These are phyloP conservation scores for Latrodectus elegans DNA, from an alignment of 2,888 invertebrate species.

Conservation along the genomic window DNA sequence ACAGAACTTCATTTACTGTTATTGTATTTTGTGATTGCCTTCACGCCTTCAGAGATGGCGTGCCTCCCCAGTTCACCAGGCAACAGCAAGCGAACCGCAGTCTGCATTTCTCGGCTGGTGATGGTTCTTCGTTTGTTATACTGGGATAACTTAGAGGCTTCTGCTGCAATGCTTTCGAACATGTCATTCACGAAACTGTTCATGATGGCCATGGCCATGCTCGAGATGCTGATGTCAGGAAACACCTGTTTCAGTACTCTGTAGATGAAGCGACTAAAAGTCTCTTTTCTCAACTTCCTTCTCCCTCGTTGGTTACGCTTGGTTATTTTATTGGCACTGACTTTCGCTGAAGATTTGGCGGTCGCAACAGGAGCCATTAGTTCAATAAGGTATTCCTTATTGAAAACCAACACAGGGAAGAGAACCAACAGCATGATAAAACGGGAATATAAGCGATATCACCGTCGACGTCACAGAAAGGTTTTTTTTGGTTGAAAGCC, in stretches of 20 bases:
- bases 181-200: slow-evolving; percentile 85
- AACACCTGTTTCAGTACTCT: slow-evolving; percentile 75
- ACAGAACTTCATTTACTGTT: slow-evolving; percentile 72
- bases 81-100: slow-evolving; percentile 81
- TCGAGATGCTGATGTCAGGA: slow-evolving; percentile 75
- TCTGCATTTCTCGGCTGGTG: slow-evolving; percentile 82
- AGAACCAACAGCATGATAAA: no score
- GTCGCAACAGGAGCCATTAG: no score
- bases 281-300: slow-evolving; percentile 74
- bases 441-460: no score
- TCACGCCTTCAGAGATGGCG: slow-evolving; percentile 82
- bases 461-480: no score
- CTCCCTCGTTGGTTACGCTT: slow-evolving; percentile 80
- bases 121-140: slow-evolving; percentile 80
- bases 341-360: no score
- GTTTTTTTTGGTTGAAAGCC: no score
- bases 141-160: slow-evolving; percentile 81
- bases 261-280: slow-evolving; percentile 75
- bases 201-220: slow-evolving; percentile 79
- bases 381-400: no score
- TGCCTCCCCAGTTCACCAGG: slow-evolving; percentile 85
- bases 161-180: slow-evolving; percentile 82
- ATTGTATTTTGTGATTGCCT: slow-evolving; percentile 80
- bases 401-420: no score
- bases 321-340: slow-evolving; percentile 77